Evolutionary conservation across 2,113 vertebrate species (phyloP), one percentile per base, ranked within the genome.

Genomic region (Laterallus jamaicensis): DNA sequence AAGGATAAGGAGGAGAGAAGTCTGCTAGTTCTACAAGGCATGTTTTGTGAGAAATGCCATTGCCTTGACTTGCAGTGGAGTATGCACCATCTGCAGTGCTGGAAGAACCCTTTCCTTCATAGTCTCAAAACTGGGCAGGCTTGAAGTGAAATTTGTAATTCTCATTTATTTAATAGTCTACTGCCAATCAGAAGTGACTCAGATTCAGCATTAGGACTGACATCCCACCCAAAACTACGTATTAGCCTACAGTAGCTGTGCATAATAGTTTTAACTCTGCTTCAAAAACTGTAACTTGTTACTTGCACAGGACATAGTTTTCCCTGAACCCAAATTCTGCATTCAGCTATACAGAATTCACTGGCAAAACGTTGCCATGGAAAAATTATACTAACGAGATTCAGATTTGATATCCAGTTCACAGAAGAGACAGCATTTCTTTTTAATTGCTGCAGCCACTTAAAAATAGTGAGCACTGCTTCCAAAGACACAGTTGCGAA

Each of bases 401-500:
- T 44, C 20, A 3, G 70, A 66, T 55, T 68, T 77, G 64, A 69
- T 78, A 50, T 68, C 9, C 28, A 39, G 73, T 83, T 83, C 74
- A 87, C 54, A 67, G 42, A 35, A 90, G 39, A 81, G 42, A 58
- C 37, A 66, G 67, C 21, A 25, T 82, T 88, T 64, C 49, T 74
- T 77, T 59, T 58, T 80, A 90, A 91, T 75, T 82, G 71, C 80
- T 86, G 21, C 80, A 70, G 66, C 40, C 81, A 66, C 20, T 40
- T 83, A 66, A 70, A 83, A 84, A 70, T 56, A 73, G 37, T 0
- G 4, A 94, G 28, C 6, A 4, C 29, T 39, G 59, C 49, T 87
- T 71, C n/a, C 39, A 31, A 76, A 77, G 74, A 55, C 4, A 29
- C 6, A 28, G 20, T 39, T 52, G 49, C 26, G 24, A 75, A 44